Percentiles rank a stretch among this genome's conserved stretches.
These are phyloP conservation scores for Urophycis tenuis DNA, from an alignment of 2,797 vertebrate genomes.

Conservation along the genomic window DNA sequence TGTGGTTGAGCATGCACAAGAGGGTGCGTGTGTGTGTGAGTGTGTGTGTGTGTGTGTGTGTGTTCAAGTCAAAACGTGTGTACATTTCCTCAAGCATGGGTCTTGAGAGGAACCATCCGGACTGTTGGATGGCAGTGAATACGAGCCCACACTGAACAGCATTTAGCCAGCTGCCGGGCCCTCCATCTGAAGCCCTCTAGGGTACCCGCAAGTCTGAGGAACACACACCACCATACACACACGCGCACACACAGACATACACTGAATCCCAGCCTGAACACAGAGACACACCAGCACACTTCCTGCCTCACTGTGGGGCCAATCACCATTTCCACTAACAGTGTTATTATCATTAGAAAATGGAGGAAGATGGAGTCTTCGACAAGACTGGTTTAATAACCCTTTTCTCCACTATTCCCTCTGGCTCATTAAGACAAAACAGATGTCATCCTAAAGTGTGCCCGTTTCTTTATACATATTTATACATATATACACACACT, in stretches of 20 bases:
- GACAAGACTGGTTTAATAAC: slow-evolving; percentile 42
- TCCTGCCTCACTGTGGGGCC: slow-evolving; percentile 23
- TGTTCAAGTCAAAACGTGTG: not conserved
- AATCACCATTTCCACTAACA: slow-evolving; percentile 24
- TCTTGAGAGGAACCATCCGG: not conserved
- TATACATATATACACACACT: not conserved
- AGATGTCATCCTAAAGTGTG: slow-evolving; percentile 15
- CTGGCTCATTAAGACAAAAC: slow-evolving; percentile 38
- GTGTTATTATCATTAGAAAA: slow-evolving; percentile 40
- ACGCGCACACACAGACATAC: slow-evolving; percentile 1
- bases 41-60: not conserved
- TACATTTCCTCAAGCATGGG: not conserved
- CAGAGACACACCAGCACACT: not conserved
- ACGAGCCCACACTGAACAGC: not conserved
- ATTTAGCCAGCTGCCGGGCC: not conserved
- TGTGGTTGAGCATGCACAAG: not conserved
- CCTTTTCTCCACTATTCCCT: slow-evolving; percentile 37
- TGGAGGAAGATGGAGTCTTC: slow-evolving; percentile 35
- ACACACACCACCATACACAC: not conserved
- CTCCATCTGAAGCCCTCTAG: not conserved
- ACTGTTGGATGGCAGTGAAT: not conserved
- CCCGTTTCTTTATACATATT: not conserved
- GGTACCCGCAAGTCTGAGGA: not conserved
- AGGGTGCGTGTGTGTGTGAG: not conserved
- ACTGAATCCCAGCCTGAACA: not conserved